Evolutionary conservation across 1,140 invertebrate species (phyloP).

Genomic region (Cotesia chilonis): DNA sequence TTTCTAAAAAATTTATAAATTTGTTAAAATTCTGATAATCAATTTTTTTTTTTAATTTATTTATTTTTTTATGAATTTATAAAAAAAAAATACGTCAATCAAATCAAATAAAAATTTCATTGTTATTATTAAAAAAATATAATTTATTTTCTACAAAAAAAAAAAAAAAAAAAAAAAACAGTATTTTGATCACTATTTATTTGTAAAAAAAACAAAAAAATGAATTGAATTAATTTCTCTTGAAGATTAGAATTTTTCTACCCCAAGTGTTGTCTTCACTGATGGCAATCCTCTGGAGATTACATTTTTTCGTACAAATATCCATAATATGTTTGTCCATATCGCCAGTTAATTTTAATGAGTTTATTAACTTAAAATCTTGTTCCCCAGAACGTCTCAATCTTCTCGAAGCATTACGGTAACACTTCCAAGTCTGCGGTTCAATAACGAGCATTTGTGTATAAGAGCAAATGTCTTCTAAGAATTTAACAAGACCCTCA

Average conservation of each 20-base stretch:
- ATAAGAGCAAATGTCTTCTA: conserved; percentile 66
- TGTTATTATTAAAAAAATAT: no score
- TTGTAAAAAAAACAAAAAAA: no score
- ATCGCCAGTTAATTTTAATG: conserved; percentile 70
- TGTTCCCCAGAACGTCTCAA: conserved; percentile 69
- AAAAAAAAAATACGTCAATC: no score
- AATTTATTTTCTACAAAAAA: no score
- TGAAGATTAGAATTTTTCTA: conserved; percentile 71
- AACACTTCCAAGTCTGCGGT: conserved; percentile 85
- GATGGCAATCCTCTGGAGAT: conserved; percentile 68
- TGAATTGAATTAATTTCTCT: conserved; percentile 32
- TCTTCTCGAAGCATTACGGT: conserved; percentile 76
- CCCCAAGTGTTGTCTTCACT: conserved; percentile 73
- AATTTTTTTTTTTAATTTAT: no score
- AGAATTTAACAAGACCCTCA: conserved; percentile 70
- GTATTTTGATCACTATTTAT: no score
- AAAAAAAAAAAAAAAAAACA: no score
- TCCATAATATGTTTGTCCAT: conserved; percentile 71
- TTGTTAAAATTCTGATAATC: no score
- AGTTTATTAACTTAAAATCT: conserved; percentile 70
- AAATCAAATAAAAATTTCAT: no score
- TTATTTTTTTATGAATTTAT: no score
- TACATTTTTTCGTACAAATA: conserved; percentile 62
- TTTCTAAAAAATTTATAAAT: no score
- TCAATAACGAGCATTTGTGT: conserved; percentile 75